A percentile compares a stretch with the other conserved stretches of the same genome.
Evolutionary conservation across 2,888 invertebrate genomes (phyloP).

Genomic region (Lissocephala sabroskyi): DNA sequence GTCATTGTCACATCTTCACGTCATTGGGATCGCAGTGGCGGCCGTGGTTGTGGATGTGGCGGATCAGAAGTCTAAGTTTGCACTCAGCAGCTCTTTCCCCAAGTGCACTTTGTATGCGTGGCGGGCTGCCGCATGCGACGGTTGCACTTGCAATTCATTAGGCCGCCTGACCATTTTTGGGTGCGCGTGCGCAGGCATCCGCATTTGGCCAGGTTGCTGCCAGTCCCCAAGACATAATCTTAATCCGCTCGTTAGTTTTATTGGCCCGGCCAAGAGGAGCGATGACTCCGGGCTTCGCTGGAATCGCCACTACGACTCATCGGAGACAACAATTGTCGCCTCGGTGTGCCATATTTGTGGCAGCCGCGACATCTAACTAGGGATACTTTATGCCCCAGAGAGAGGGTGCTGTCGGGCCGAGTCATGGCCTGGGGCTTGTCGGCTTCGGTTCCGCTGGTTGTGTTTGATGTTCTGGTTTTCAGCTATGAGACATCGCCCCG

Average conservation of each 20-base stretch:
- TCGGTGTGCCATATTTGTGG: constrained; percentile 64
- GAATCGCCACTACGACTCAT: constrained; percentile 41
- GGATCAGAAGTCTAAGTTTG: constrained; percentile 19
- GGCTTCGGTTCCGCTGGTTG: no score
- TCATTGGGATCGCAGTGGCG: no score
- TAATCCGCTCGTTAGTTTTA: constrained; percentile 65
- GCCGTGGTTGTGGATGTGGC: constrained; percentile 8
- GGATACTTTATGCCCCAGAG: constrained; percentile 29
- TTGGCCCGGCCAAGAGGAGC: constrained; percentile 49
- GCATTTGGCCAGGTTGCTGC: constrained; percentile 28
- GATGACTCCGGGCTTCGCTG: constrained; percentile 28
- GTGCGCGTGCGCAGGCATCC: constrained; percentile 62
- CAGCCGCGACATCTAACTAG: constrained; percentile 27
- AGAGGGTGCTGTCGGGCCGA: constrained; percentile 9
- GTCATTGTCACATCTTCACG: constrained; percentile 62
- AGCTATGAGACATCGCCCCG: constrained; percentile 2
- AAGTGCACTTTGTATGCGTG: constrained; percentile 35
- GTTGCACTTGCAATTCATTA: constrained; percentile 53
- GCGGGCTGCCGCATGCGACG: constrained; percentile 1
- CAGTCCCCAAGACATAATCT: constrained; percentile 43
- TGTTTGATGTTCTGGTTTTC: background rate
- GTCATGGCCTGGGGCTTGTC: background rate
- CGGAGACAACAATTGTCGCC: constrained; percentile 68
- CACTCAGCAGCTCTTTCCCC: background rate
- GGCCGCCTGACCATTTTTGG: constrained; percentile 54